Evolutionary conservation across 1,140 invertebrate species (phyloP), one percentile per base, ranked within the genome.

Genomic region (Drosophila varians): DNA sequence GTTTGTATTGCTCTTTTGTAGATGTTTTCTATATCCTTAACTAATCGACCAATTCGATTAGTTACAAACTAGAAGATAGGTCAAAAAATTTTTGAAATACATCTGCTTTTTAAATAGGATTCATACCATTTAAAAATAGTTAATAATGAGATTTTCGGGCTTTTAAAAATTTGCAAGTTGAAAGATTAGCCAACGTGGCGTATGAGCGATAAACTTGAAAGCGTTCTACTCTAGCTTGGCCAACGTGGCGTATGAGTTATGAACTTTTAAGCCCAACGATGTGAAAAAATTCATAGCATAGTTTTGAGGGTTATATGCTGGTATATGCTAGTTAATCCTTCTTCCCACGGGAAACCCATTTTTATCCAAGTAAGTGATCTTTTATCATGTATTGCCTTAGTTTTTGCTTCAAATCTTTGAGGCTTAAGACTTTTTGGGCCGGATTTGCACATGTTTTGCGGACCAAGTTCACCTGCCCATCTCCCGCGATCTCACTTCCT

Each of bases 401-500:
- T 43, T 58, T 54, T n/a, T 34, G 14, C 6, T 19, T 3, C 2
- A 25, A 45, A 25, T 5, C 12, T 12, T 34, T 14, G 8, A 4
- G 23, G 16, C 40, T 60, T 46, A 26, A 52, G 38, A 34, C 23
- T 42, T 4, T 31, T 31, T 0, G 28, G 28, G 31, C 25, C 25
- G 8, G 21, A n/a, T 56, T 46, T 48, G 23, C 60, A 64, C 60
- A 64, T 61, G 71, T 74, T 49, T 47, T 16, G n/a, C 21, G 16
- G 28, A 51, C 53, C 19, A 49, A 72, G 19, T 46, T 65, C 70
- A 77, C 79, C 78, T 84, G 78, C 70, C 62, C 77, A 84, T 66
- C 78, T 74, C 26, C 72, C 69, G 78, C 77, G 57, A 82, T 82
- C 78, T 83, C 23, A 83, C 52, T 83, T 83, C 78, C 78, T 82